Conservation (phyloP, 1,140 invertebrate species). For the Drosophila ananassae region DNA sequence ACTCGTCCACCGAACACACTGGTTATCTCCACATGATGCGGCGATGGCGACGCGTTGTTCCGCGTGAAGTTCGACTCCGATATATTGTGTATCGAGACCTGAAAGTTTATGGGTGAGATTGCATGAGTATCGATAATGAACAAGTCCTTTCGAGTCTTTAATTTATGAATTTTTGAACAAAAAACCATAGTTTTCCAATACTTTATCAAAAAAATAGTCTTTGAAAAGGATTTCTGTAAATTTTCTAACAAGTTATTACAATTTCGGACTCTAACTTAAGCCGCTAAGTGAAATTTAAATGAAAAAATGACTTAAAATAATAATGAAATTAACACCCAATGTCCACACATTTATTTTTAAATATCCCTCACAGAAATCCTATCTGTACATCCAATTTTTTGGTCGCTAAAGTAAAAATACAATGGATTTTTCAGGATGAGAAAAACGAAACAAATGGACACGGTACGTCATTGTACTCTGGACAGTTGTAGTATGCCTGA, state of each 20-base stretch:
- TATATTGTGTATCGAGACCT: slow-evolving; percentile 86
- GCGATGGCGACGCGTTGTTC: slow-evolving; percentile 81
- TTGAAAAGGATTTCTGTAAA: too few species aligned
- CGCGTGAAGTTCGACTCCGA: slow-evolving; percentile 85
- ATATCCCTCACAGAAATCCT: not conserved
- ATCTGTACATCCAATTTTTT: not conserved
- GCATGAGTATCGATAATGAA: too few species aligned
- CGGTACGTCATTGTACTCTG: not conserved
- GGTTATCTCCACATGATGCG: slow-evolving; percentile 84
- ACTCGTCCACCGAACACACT: slow-evolving; percentile 75
- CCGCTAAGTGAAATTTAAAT: too few species aligned
- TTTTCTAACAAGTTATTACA: too few species aligned
- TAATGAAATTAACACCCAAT: not conserved
- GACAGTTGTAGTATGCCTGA: not conserved
- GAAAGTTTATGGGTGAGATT: not conserved
- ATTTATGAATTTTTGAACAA: too few species aligned
- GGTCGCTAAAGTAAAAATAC: not conserved
- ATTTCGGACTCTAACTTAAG: too few species aligned
- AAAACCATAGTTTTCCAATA: too few species aligned
- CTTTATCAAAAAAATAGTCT: too few species aligned
- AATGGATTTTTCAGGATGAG: slow-evolving; percentile 24
- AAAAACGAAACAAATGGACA: slow-evolving; percentile 42
- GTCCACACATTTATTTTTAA: slow-evolving; percentile 11
- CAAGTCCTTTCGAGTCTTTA: too few species aligned
- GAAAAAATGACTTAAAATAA: not conserved